Base-by-base conservation (phyloP, 2,888 invertebrate species). In the Agonopterix arenella region DNA sequence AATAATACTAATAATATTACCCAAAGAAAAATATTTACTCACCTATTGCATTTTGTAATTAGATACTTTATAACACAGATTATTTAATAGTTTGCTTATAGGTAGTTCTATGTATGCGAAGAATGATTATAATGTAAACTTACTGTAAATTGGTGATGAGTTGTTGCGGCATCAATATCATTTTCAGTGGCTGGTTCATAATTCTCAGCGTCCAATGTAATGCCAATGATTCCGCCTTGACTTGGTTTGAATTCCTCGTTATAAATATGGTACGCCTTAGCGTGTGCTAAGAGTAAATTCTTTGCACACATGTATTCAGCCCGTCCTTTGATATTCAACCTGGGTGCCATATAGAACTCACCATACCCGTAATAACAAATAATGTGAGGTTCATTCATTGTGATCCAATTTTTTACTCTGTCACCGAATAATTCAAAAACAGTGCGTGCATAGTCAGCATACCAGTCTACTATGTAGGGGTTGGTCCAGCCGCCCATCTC, bases 401-500 rank as follows among this genome's bases (percentile, higher is more conserved):
- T 91, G 4, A 90, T 84, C 91, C 91, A 92, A 36, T 70, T 52
- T 46, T 77, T 80, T 0, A 86, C 90, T 56, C 84, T 73, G 56
- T 89, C 88, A 1, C 90, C 90, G 52, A 84, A 90, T 11, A 72
- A 57, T 47, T 66, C 58, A 58, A 78, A 90, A 1, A 70, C 69
- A 5, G 82, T 57, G 1, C 78, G 70, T 0, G 90, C 84, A 58
- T 88, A 91, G 46, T 83, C 80, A 4, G 65, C 73, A 53, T 80
- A 90, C 78, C 88, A 88, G 53, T 84, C 74, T 0, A 83, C 68
- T 2, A 90, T 65, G 5, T 78, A 43, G 0, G 81, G 69, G 55
- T 90, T 89, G 1, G 83, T 60, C 73, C 86, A 88, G 3, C 92
- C 92, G 7, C 91, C 91, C 45, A 89, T 57, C 0, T 88, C 83